Conservation (phyloP, 53 echinoderm and acorn worm genomes). For the Pentamera pediparva region DNA sequence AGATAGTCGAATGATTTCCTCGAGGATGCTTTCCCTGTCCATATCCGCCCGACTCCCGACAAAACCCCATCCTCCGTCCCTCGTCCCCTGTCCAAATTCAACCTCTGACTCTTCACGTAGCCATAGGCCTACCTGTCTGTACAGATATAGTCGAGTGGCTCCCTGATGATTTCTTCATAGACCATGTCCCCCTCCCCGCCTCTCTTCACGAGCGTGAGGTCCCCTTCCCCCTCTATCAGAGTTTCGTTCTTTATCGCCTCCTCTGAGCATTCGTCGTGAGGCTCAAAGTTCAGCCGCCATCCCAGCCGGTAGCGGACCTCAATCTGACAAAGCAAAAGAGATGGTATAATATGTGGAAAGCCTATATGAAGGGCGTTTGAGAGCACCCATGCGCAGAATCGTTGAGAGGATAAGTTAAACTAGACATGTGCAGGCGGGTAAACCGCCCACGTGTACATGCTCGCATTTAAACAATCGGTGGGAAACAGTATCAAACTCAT, state of each 20-base stretch:
- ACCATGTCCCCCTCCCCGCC: not conserved
- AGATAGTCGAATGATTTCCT: not conserved
- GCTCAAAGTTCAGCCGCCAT: constrained; percentile 24
- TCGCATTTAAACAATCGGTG: too few species aligned
- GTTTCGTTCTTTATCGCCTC: constrained; percentile 3
- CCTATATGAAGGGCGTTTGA: too few species aligned
- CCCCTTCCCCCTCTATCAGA: constrained; percentile 11
- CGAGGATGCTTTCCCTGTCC: not conserved
- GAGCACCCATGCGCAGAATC: too few species aligned
- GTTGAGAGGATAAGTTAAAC: too few species aligned
- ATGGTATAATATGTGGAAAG: not conserved
- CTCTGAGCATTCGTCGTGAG: constrained; percentile 13
- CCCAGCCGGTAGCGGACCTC: constrained; percentile 15
- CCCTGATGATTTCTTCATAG: not conserved
- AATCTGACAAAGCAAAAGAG: constrained; percentile 8
- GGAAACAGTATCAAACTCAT: too few species aligned
- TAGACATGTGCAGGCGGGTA: too few species aligned
- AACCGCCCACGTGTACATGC: too few species aligned
- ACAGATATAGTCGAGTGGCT: constrained; percentile 7
- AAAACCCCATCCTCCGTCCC: not conserved
- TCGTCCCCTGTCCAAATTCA: too few species aligned
- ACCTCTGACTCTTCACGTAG: too few species aligned
- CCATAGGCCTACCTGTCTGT: constrained; percentile 16
- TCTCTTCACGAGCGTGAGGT: constrained; percentile 2
- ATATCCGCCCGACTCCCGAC: not conserved